These are phyloP conservation scores for Drosophila eugracilis DNA, from an alignment of 1,140 invertebrate genomes.

Conservation along the genomic window DNA sequence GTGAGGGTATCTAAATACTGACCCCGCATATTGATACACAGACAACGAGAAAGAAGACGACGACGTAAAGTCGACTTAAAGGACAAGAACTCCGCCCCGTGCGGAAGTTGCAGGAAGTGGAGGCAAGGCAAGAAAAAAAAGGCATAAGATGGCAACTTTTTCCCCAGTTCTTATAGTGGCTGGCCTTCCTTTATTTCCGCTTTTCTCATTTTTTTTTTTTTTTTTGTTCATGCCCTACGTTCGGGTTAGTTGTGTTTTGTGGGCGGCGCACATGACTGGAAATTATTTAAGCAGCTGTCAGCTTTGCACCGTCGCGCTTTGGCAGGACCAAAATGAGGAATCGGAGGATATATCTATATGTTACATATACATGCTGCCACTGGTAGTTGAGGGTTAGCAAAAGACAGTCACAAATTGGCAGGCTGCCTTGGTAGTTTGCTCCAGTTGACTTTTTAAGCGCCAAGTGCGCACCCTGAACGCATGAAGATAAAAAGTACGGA, in stretches of 20 bases:
- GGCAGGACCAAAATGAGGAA: conserved; percentile 44
- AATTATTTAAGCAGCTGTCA: conserved; percentile 67
- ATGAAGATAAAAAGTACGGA: conserved; percentile 53
- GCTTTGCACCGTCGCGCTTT: conserved; percentile 64
- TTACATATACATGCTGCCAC: not conserved
- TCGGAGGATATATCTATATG: conserved; percentile 23
- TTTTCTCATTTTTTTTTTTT: conserved; percentile 22
- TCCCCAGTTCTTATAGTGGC: conserved; percentile 23
- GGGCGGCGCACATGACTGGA: conserved; percentile 65
- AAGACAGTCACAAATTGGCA: conserved; percentile 63
- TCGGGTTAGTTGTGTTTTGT: conserved; percentile 64
- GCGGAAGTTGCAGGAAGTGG: conserved; percentile 29
- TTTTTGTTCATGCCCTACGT: conserved; percentile 37
- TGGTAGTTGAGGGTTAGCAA: conserved; percentile 32
- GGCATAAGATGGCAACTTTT: conserved; percentile 48
- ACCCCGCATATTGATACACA: conserved; percentile 59
- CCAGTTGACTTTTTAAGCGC: conserved; percentile 61
- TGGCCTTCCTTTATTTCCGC: conserved; percentile 35
- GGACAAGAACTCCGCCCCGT: conserved; percentile 49
- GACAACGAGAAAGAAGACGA: conserved; percentile 51
- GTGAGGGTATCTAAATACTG: conserved; percentile 43
- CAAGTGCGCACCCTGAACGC: conserved; percentile 60
- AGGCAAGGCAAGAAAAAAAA: conserved; percentile 9
- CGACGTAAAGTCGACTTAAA: conserved; percentile 63
- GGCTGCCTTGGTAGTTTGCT: conserved; percentile 59